Base-by-base conservation (phyloP, 2,888 invertebrate species). In the Nezara viridula region DNA sequence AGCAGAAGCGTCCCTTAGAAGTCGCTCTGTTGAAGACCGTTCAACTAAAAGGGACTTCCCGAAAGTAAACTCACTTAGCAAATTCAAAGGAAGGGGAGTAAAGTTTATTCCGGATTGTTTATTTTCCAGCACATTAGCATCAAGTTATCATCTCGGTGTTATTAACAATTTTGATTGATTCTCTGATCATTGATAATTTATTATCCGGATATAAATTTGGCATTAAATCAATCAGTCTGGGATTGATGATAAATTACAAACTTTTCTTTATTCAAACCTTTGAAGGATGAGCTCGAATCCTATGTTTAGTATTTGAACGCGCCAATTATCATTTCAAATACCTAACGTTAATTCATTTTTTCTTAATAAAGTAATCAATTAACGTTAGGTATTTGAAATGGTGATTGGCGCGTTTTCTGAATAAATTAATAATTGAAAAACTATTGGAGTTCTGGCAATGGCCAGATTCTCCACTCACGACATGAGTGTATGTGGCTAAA, bases 51-150 rank as follows among this genome's bases (percentile, higher is more conserved):
- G 44, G 19, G 81, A 24, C 81, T 81, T 44, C 5, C 44, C 81
- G 14, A n/a, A 81, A 81, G 81, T 81, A 81, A 81, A 81, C 44
- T 14, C 24, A 44, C 81, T 81, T 44, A 44, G n/a, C 24, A 44
- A 81, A 81, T 44, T 21, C 21, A 21, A 40, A 40, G 81, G 24
- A 44, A 81, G 16, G 81, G n/a, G 81, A 24, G n/a, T 24, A 44
- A 81, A 81, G 44, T 81, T 81, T 81, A 40, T 81, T 81, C n/a
- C n/a, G 44, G 12, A 44, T 44, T 40, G 81, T 81, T 81, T 81
- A 4, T 19, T 40, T 81, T 81, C 4, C 24, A 81, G 44, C 44
- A n/a, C 44, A 44, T 81, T 81, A 81, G n/a, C 24, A 81, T 81
- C n/a, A 6, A 24, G 44, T 44, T n/a, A n/a, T 24, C 40, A 2